Percentiles rank a stretch among this genome's conserved stretches.
phyloP scores from a whole-genome alignment of 1,140 invertebrate species.

The Tetramorium simillimum region DNA sequence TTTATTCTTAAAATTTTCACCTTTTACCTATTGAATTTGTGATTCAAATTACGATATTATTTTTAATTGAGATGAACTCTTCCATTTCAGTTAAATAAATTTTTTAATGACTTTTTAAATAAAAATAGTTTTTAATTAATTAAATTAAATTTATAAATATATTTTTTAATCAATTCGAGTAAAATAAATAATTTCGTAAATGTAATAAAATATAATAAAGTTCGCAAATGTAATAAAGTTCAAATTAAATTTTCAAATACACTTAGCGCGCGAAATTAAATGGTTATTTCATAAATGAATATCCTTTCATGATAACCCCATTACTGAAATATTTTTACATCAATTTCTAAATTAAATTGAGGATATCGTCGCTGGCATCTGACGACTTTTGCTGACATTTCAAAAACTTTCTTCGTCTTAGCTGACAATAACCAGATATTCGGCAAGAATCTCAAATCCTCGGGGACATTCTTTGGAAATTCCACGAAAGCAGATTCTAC shows the following conservation, averaged over 20 bases:
- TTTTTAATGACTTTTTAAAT: not conserved
- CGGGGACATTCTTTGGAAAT: not conserved
- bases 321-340: not conserved
- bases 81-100: not conserved
- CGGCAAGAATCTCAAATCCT: not conserved
- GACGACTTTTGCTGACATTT: not conserved
- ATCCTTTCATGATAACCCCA: not conserved
- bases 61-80: not conserved
- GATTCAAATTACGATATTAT: not conserved
- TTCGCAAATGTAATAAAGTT: not conserved
- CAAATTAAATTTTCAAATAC: not conserved
- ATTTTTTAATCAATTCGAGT: not conserved
- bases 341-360: not conserved
- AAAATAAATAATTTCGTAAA: not conserved
- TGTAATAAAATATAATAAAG: not conserved
- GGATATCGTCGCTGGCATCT: not conserved
- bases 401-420: not conserved
- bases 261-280: not conserved
- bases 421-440: not conserved
- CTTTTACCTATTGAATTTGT: not conserved
- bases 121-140: not conserved
- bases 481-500: slow-evolving; percentile 21
- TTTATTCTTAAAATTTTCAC: not conserved
- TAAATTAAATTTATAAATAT: not conserved
- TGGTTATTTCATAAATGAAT: slow-evolving; percentile 8